phyloP scores from a whole-genome alignment of 2,797 vertebrate genomes.

The Spatula versicolor region DNA sequence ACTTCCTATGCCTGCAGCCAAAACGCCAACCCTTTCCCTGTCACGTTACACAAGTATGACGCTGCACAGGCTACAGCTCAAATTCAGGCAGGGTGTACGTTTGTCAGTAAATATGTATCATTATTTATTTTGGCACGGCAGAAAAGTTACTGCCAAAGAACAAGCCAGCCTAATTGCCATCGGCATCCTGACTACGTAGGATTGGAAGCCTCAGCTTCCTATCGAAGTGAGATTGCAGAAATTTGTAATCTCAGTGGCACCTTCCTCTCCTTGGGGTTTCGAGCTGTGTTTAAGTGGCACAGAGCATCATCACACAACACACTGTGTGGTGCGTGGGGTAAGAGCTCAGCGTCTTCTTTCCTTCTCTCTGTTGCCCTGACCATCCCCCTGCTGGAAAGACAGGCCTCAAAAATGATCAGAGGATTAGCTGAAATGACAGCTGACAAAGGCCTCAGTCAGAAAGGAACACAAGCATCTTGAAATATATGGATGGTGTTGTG shows the following conservation, averaged over 20 bases:
- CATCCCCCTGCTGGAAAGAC: background rate
- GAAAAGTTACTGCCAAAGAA: background rate
- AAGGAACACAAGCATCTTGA: background rate
- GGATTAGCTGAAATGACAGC: background rate
- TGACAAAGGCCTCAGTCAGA: background rate
- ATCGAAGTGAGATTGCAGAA: background rate
- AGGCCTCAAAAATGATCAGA: background rate
- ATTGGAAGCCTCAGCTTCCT: background rate
- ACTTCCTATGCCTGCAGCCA: accelerated
- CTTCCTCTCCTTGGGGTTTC: background rate
- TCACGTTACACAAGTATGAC: background rate
- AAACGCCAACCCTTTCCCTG: background rate
- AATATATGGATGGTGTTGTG: background rate
- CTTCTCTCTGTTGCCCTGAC: background rate
- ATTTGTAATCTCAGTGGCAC: background rate
- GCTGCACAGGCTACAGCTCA: background rate
- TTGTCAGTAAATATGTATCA: background rate
- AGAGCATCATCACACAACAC: accelerated
- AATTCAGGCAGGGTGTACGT: background rate
- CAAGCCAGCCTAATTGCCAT: background rate
- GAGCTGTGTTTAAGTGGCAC: background rate
- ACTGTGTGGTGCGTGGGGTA: background rate
- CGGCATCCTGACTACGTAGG: background rate
- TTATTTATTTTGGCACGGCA: background rate
- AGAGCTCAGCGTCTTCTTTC: background rate